Conservation (phyloP, 1,140 invertebrate species). For the Argopecten irradians region DNA sequence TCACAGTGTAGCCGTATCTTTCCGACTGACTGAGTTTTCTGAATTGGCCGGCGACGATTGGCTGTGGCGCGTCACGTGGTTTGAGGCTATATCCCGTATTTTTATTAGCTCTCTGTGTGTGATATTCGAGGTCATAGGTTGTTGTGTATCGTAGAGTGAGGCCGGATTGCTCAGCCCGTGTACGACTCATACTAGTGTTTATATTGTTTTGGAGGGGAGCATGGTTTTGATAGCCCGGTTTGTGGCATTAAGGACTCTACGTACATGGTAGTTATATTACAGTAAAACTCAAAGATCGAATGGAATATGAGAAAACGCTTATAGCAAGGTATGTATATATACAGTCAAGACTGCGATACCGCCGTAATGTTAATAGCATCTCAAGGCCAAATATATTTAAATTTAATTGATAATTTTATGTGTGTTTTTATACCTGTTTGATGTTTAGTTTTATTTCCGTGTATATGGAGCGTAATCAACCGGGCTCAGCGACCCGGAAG, state of each 20-base stretch:
- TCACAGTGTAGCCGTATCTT: not conserved
- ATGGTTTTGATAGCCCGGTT: conserved; percentile 11
- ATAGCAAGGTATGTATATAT: conserved; percentile 10
- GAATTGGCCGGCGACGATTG: conserved; percentile 31
- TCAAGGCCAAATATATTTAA: conserved; percentile 1
- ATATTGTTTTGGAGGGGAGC: conserved; percentile 15
- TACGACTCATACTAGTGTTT: not conserved
- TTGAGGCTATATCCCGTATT: conserved; percentile 32
- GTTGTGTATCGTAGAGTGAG: conserved; percentile 27
- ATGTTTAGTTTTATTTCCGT: not conserved
- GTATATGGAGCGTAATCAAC: not conserved
- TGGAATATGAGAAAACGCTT: not conserved
- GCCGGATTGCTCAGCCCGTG: conserved; percentile 1
- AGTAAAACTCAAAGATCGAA: conserved; percentile 11
- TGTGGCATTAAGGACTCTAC: not conserved
- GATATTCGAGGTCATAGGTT: conserved; percentile 40
- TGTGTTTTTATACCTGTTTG: not conserved
- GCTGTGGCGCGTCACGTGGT: conserved; percentile 34
- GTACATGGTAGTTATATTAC: conserved; percentile 3
- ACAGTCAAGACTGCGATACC: not conserved
- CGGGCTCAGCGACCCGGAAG: not conserved
- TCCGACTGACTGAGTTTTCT: conserved; percentile 20
- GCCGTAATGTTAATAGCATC: not conserved
- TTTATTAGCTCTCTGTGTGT: conserved; percentile 41
- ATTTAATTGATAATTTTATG: conserved; percentile 24